Conservation (phyloP, 2,888 invertebrate species). For the Cheiracanthium punctorium region DNA sequence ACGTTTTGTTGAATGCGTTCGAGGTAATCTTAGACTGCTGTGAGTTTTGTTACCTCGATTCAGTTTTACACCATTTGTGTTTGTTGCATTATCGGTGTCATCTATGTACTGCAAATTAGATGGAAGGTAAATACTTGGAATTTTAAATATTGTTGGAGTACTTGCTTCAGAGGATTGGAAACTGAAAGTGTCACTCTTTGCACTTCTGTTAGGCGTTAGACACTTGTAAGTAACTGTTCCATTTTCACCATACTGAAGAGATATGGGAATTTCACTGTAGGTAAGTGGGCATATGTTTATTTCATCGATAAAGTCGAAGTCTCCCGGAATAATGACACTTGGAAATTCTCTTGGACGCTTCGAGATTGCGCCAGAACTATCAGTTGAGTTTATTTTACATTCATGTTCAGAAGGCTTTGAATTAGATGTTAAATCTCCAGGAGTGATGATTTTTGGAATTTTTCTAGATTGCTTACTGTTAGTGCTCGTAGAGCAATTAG, state of each 20-base stretch:
- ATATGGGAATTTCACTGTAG: neutral
- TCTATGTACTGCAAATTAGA: neutral
- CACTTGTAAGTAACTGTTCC: neutral
- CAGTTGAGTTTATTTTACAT: too few relatives aligned
- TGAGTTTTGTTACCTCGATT: conserved; percentile 13
- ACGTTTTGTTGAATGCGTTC: neutral
- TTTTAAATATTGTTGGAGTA: neutral
- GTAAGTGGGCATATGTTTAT: neutral
- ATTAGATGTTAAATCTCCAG: too few relatives aligned
- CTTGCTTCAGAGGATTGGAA: neutral
- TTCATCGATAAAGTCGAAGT: neutral
- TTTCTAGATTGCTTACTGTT: too few relatives aligned
- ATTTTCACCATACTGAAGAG: neutral
- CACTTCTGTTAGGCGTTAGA: too few relatives aligned
- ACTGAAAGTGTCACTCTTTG: too few relatives aligned
- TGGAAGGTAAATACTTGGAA: neutral
- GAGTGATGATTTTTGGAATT: too few relatives aligned
- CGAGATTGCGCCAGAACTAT: too few relatives aligned
- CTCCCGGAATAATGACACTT: neutral
- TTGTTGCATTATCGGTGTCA: neutral
- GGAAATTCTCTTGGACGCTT: neutral
- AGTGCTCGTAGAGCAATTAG: too few relatives aligned
- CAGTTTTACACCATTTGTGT: neutral
- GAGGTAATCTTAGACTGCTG: conserved; percentile 34
- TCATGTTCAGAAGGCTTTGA: too few relatives aligned